phyloP scores from a whole-genome alignment of 2,113 vertebrate species.

The Ceuthmochares aereus region DNA sequence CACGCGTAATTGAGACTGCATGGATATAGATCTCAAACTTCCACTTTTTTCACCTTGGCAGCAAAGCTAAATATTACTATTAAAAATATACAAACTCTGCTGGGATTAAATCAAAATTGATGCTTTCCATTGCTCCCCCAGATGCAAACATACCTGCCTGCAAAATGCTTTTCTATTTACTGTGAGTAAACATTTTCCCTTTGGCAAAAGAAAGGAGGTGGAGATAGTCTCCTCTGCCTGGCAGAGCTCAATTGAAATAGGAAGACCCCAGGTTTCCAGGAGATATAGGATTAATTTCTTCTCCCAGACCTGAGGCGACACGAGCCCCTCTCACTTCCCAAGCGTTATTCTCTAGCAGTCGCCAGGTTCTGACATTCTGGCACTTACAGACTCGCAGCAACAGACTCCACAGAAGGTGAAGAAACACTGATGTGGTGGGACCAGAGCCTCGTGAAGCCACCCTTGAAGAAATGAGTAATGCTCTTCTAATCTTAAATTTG shows the following conservation, averaged over 20 bases:
- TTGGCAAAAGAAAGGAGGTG: neutral
- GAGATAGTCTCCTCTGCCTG: neutral
- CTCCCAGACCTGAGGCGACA: neutral
- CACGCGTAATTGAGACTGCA: neutral
- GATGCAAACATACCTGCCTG: neutral
- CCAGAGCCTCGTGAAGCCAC: accelerated
- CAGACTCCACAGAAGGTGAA: neutral
- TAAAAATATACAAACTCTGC: neutral
- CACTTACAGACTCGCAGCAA: neutral
- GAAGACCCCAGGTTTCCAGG: neutral
- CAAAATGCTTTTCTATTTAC: neutral
- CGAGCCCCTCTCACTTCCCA: neutral
- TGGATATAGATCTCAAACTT: neutral
- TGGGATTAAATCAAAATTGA: neutral
- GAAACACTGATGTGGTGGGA: neutral
- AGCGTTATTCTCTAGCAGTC: neutral
- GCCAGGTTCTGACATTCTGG: neutral
- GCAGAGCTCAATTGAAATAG: neutral
- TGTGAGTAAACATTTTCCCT: neutral
- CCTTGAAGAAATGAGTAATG: neutral
- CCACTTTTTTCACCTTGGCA: neutral
- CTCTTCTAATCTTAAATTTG: neutral
- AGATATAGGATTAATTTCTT: neutral
- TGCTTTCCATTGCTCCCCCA: neutral
- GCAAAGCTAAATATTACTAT: neutral